Conservation (phyloP, 1,140 invertebrate species). For the Bombus confusus region DNA sequence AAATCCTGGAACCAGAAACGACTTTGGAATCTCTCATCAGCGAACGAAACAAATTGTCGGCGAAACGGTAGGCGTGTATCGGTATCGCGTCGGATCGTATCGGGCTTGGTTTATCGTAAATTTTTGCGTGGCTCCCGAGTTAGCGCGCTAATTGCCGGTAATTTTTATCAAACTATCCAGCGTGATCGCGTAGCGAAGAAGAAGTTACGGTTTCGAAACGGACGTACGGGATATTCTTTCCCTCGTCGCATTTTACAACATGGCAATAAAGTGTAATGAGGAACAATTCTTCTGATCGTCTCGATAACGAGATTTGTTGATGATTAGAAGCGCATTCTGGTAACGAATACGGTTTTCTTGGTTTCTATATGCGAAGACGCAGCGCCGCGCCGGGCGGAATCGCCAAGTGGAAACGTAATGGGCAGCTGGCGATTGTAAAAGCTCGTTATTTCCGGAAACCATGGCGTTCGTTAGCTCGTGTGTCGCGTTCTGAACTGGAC, state of each 20-base stretch:
- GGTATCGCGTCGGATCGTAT: background rate
- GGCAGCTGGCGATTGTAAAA: slow-evolving; percentile 56
- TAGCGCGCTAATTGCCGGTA: slow-evolving; percentile 26
- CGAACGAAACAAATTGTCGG: slow-evolving; percentile 11
- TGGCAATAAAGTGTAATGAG: slow-evolving; percentile 42
- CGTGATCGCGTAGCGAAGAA: slow-evolving; percentile 37
- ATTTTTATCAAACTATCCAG: slow-evolving; percentile 30
- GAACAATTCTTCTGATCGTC: slow-evolving; percentile 11
- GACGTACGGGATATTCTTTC: background rate
- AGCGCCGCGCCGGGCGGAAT: background rate
- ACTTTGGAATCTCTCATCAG: background rate
- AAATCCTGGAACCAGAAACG: background rate
- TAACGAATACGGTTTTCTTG: background rate
- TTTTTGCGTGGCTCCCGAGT: slow-evolving; percentile 11
- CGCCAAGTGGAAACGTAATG: slow-evolving; percentile 44
- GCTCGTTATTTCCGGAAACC: slow-evolving; percentile 59
- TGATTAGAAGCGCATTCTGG: background rate
- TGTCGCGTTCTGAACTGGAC: slow-evolving; percentile 4
- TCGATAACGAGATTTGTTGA: slow-evolving; percentile 38
- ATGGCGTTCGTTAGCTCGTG: slow-evolving; percentile 32
- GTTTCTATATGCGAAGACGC: background rate
- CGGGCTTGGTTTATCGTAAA: background rate
- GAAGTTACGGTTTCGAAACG: slow-evolving; percentile 15
- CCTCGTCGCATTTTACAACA: background rate
- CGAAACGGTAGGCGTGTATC: background rate